Conservation (phyloP, 2,797 vertebrate genomes). For the Myiotriccus ornatus region DNA sequence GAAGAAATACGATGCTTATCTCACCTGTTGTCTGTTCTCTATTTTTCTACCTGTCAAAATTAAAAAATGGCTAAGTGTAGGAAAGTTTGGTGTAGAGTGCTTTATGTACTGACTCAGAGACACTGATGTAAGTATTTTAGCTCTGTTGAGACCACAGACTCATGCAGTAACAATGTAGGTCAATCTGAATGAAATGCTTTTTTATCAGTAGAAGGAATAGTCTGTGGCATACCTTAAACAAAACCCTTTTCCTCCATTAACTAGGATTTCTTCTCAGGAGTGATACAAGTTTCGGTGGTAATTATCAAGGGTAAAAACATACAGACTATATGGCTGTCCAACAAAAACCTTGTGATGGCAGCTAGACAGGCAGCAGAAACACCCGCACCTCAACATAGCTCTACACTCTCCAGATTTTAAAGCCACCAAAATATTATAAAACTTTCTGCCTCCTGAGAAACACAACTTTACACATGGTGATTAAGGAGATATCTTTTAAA, state of each 20-base stretch:
- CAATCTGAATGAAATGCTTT: background rate
- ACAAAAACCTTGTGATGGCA: background rate
- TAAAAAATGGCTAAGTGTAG: background rate
- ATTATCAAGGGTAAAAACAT: background rate
- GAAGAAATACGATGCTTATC: background rate
- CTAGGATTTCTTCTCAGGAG: background rate
- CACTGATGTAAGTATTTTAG: background rate
- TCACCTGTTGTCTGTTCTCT: background rate
- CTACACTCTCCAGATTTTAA: background rate
- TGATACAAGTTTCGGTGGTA: background rate
- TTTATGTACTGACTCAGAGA: background rate
- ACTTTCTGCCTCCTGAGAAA: background rate
- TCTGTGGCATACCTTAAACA: background rate
- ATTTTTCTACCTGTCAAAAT: background rate
- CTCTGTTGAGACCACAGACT: background rate
- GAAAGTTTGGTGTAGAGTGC: background rate
- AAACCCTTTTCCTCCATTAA: background rate
- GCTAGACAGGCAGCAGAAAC: background rate
- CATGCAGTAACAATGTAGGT: background rate
- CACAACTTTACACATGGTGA: background rate
- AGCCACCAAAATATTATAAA: background rate
- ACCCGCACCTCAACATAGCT: too few species aligned
- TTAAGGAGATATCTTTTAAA: background rate
- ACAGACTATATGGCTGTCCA: rapidly evolving
- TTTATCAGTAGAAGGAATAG: background rate